phyloP scores from a whole-genome alignment of 2,888 invertebrate genomes.

The Dicranocentrus wangi region DNA sequence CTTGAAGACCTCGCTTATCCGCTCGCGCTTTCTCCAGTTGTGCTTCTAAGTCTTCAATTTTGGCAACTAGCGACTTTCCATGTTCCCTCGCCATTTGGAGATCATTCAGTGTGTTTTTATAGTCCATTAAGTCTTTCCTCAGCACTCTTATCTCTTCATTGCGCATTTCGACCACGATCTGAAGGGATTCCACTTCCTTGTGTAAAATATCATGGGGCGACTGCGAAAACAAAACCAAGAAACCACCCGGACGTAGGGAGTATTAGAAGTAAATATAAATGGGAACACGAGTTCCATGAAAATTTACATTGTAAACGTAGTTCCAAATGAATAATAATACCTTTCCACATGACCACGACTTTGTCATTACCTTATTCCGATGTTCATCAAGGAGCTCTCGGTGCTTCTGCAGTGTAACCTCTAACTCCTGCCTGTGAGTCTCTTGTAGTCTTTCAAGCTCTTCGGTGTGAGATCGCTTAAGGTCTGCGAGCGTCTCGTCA shows the following conservation, averaged over 20 bases:
- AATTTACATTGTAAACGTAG: too few relatives aligned
- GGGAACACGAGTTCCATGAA: neutral
- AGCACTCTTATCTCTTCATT: slow-evolving; percentile 89
- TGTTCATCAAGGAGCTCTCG: slow-evolving; percentile 56
- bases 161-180: slow-evolving; percentile 90
- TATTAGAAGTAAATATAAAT: neutral
- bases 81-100: slow-evolving; percentile 66
- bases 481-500: slow-evolving; percentile 57
- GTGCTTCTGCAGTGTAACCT: slow-evolving; percentile 43
- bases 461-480: slow-evolving; percentile 60
- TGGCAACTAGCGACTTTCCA: slow-evolving; percentile 63
- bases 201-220: slow-evolving; percentile 76
- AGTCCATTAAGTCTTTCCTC: slow-evolving; percentile 74
- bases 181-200: slow-evolving; percentile 87
- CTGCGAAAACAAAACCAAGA: slow-evolving; percentile 29
- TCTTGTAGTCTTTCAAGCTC: slow-evolving; percentile 62
- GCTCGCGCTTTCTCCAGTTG: slow-evolving; percentile 68
- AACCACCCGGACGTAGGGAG: too few relatives aligned
- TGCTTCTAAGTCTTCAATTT: slow-evolving; percentile 71
- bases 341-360: too few relatives aligned
- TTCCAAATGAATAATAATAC: too few relatives aligned
- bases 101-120: slow-evolving; percentile 64
- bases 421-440: slow-evolving; percentile 49
- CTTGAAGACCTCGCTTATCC: slow-evolving; percentile 68
- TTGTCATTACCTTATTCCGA: slow-evolving; percentile 53